Percentiles rank a stretch among this genome's conserved stretches.
Evolutionary conservation across 2,888 invertebrate species (phyloP).

Genomic region (Gortyna flavago): DNA sequence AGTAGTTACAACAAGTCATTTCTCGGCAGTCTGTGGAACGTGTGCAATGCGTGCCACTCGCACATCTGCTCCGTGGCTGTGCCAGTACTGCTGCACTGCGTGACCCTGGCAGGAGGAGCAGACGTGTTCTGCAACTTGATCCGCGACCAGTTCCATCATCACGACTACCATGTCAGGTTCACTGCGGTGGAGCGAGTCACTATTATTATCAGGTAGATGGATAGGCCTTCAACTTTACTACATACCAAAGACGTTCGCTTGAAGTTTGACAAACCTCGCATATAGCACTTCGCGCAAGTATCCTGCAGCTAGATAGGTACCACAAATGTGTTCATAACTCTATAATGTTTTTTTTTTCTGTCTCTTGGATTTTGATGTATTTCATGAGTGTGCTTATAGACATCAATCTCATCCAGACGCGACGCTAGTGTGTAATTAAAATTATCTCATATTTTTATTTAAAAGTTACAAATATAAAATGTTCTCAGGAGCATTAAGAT

Average conservation of each 20-base stretch:
- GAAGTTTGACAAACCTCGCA: not conserved
- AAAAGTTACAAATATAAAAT: no score
- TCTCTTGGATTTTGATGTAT: not conserved
- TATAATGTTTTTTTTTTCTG: not conserved
- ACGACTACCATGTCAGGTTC: slow-evolving; percentile 97
- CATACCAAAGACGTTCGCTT: not conserved
- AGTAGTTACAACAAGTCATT: not conserved
- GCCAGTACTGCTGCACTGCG: slow-evolving; percentile 97
- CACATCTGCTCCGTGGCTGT: slow-evolving; percentile 98
- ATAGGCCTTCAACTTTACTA: not conserved
- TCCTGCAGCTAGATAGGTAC: not conserved
- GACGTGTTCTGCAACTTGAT: slow-evolving; percentile 99
- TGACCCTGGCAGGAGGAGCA: slow-evolving; percentile 97
- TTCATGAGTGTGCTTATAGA: not conserved
- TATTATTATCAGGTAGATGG: slow-evolving; percentile 93
- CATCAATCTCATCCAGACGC: not conserved
- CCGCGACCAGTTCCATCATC: slow-evolving; percentile 97
- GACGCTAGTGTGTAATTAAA: not conserved
- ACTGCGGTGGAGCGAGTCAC: slow-evolving; percentile 98
- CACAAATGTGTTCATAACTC: not conserved
- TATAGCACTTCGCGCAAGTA: no score
- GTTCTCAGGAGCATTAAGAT: not conserved
- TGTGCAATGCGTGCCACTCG: slow-evolving; percentile 97
- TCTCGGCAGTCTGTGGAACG: slow-evolving; percentile 95
- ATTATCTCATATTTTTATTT: not conserved